These are phyloP conservation scores for Sesia bembeciformis DNA, from an alignment of 2,888 invertebrate genomes.

Conservation along the genomic window DNA sequence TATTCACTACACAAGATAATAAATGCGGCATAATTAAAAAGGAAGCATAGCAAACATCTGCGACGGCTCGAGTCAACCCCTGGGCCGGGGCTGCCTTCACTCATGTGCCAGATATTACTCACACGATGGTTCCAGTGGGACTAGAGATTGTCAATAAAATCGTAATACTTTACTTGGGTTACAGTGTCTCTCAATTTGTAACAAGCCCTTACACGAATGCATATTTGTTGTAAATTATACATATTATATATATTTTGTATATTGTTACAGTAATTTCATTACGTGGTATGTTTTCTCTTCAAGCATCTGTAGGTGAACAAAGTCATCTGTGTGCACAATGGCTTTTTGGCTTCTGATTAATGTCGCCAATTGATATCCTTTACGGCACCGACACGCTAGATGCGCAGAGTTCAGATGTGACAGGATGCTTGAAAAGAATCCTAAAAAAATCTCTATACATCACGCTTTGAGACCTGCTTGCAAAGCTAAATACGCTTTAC, in stretches of 20 bases:
- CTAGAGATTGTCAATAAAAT: slow-evolving; percentile 80
- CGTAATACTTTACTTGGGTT: slow-evolving; percentile 75
- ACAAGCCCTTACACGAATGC: slow-evolving; percentile 78
- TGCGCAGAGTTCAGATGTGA: slow-evolving; percentile 11
- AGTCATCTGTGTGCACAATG: slow-evolving; percentile 15
- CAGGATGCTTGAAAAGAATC: slow-evolving; percentile 67
- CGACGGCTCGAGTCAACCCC: slow-evolving; percentile 10
- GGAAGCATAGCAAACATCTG: slow-evolving; percentile 63
- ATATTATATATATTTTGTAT: slow-evolving; percentile 61
- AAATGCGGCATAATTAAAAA: slow-evolving; percentile 63
- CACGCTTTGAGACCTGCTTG: slow-evolving; percentile 63
- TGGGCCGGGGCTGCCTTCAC: slow-evolving; percentile 22
- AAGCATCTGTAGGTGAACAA: slow-evolving; percentile 52
- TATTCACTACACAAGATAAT: slow-evolving; percentile 63
- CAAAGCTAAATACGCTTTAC: slow-evolving; percentile 59
- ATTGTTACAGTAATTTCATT: slow-evolving; percentile 74
- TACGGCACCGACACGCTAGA: neutral
- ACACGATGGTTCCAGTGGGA: slow-evolving; percentile 77
- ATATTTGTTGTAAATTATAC: slow-evolving; percentile 58
- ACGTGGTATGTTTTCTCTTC: slow-evolving; percentile 66
- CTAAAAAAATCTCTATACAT: slow-evolving; percentile 70
- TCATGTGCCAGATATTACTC: slow-evolving; percentile 44
- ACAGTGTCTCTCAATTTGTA: slow-evolving; percentile 75
- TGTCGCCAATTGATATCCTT: no score
- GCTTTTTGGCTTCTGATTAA: no score